Evolutionary conservation across 2,113 vertebrate species (phyloP).

Genomic region (Ceyx melanurus): DNA sequence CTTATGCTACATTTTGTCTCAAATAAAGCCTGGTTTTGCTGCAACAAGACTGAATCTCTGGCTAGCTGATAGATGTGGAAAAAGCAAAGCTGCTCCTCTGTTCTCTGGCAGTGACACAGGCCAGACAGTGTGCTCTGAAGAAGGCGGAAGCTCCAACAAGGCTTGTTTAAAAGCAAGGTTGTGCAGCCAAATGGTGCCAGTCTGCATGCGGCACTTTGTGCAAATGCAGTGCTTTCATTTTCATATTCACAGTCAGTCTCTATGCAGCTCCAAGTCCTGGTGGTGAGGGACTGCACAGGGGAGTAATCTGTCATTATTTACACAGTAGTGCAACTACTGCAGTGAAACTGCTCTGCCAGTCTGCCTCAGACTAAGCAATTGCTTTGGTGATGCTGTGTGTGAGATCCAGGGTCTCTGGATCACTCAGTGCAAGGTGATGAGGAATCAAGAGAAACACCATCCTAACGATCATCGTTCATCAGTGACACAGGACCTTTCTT

Average conservation of each 20-base stretch:
- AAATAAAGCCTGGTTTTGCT: neutral
- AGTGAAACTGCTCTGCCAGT: neutral
- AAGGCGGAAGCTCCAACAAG: neutral
- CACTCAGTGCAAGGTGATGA: neutral
- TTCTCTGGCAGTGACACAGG: neutral
- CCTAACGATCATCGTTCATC: neutral
- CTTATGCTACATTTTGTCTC: accelerated
- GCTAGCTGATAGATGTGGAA: neutral
- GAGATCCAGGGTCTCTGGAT: neutral
- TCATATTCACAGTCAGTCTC: neutral
- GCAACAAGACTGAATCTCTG: neutral
- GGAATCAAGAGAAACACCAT: neutral
- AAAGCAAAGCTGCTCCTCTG: neutral
- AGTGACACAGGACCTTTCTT: neutral
- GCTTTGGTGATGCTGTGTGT: neutral
- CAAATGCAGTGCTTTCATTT: neutral
- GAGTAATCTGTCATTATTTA: neutral
- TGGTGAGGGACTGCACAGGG: neutral
- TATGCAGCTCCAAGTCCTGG: neutral
- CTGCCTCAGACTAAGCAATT: neutral
- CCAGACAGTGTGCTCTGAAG: neutral
- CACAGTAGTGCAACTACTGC: neutral
- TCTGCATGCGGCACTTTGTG: neutral
- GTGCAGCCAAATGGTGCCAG: neutral
- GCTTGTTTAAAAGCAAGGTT: neutral